These are phyloP conservation scores for Macrochelys suwanniensis DNA, from an alignment of 2,797 vertebrate genomes.

Conservation along the genomic window DNA sequence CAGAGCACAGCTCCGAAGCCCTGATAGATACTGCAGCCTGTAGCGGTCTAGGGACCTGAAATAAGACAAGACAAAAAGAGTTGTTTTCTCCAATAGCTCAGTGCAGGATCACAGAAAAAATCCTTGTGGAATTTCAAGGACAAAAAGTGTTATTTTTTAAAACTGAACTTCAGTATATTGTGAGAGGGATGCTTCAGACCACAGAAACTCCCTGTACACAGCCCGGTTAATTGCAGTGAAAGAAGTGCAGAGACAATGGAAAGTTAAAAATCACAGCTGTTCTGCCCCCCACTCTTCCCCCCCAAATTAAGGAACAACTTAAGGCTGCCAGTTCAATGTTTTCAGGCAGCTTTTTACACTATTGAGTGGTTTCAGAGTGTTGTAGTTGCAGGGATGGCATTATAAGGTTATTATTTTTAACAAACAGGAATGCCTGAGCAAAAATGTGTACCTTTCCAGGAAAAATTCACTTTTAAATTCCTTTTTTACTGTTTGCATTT, in stretches of 20 bases:
- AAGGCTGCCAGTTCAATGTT: neutral
- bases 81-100: too few relatives aligned
- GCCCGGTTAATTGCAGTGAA: neutral
- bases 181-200: too few relatives aligned
- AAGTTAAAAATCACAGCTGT: neutral
- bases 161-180: too few relatives aligned
- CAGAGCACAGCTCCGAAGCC: too few relatives aligned
- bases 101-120: too few relatives aligned
- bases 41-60: too few relatives aligned
- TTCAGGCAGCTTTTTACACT: neutral
- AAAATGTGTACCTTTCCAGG: neutral
- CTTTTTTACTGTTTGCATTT: neutral
- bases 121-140: too few relatives aligned
- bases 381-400: neutral
- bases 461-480: too few relatives aligned
- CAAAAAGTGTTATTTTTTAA: too few relatives aligned
- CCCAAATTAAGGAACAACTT: neutral
- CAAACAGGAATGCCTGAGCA: neutral
- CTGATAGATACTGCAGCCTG: too few relatives aligned
- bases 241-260: neutral
- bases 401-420: neutral
- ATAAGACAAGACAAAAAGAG: too few relatives aligned
- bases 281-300: rapidly evolving
- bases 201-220: neutral
- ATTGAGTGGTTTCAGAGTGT: neutral